A percentile compares a stretch with the other conserved stretches of the same genome.
phyloP scores from a whole-genome alignment of 2,797 vertebrate species.

The Centroberyx gerrardi region DNA sequence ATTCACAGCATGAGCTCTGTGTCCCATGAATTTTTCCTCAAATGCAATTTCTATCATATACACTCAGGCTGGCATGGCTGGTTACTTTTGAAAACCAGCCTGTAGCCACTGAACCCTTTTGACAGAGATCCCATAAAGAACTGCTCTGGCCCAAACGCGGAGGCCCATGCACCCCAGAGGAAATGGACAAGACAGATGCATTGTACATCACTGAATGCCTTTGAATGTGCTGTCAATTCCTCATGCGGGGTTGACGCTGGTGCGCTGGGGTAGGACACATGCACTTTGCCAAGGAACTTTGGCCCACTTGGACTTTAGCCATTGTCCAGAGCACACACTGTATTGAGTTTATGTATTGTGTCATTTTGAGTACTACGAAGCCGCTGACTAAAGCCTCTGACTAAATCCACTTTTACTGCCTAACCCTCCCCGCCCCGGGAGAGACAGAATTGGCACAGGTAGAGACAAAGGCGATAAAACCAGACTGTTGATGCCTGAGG shows the following conservation, averaged over 20 bases:
- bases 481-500: constrained; percentile 33
- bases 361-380: constrained; percentile 8
- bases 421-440: neutral
- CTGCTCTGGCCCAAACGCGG: constrained; percentile 40
- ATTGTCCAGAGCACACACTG: constrained; percentile 10
- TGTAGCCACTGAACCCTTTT: constrained; percentile 52
- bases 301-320: constrained; percentile 30
- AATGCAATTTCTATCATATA: constrained; percentile 67
- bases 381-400: neutral
- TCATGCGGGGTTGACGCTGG: constrained; percentile 20
- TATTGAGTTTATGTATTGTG: constrained; percentile 14
- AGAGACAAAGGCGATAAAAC: constrained; percentile 18
- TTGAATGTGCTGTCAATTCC: constrained; percentile 41
- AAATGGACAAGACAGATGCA: constrained; percentile 54
- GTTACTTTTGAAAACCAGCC: constrained; percentile 64
- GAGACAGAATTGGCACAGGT: constrained; percentile 4
- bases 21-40: constrained; percentile 59
- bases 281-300: constrained; percentile 34
- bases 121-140: constrained; percentile 59
- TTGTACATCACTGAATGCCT: constrained; percentile 60
- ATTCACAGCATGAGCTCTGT: constrained; percentile 59
- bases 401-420: neutral
- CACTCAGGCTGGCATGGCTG: constrained; percentile 44
- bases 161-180: constrained; percentile 37
- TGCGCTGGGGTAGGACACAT: neutral